Evolutionary conservation across 92 coral and sea anemone species (phyloP), one percentile per base, ranked within the genome.

Genomic region (Paramuricea clavata): DNA sequence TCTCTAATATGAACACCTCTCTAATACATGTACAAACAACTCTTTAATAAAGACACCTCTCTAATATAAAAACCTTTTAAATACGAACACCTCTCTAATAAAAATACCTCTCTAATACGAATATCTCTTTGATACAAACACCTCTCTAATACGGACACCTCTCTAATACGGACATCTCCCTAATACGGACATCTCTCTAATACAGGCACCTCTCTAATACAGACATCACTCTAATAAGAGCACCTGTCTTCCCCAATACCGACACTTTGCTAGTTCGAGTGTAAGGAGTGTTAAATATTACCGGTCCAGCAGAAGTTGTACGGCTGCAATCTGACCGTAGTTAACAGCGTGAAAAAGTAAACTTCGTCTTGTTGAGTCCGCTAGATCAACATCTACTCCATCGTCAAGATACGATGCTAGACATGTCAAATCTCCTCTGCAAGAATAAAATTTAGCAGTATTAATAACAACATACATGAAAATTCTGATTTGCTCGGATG

Each of bases 271-370:
- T 4, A 10, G 10, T 10, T 39, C 44, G 44, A 39, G 5, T 39
- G 1, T 15, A 47, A 15, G 3, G 12, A 68, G 17, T 30, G 13
- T 1, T 7, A 72, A 72, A 23, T 7, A 65, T 26, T 82, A 94
- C 99, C 99, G 90, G 78, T 89, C 90, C 73, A 96, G 90, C 52
- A 96, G 90, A 36, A 94, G 69, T 62, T 91, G 93, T 10, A 94
- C 92, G 31, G 91, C 90, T 76, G 92, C 99, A 23, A 91, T 87
- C 27, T 94, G 90, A 8, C 99, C 98, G 49, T 87, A 77, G 60
- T 89, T 87, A 10, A 96, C 94, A 41, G 99, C 96, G 82, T 96
- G 95, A 67, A 89, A 94, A 2, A 96, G 88, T 41, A 96, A 89
- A 59, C 94, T 96, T 76, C 93, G 87, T 67, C 97, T 92, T 0